Base-by-base conservation (phyloP, 2,113 vertebrate species). In the Nyctereutes procyonoides region DNA sequence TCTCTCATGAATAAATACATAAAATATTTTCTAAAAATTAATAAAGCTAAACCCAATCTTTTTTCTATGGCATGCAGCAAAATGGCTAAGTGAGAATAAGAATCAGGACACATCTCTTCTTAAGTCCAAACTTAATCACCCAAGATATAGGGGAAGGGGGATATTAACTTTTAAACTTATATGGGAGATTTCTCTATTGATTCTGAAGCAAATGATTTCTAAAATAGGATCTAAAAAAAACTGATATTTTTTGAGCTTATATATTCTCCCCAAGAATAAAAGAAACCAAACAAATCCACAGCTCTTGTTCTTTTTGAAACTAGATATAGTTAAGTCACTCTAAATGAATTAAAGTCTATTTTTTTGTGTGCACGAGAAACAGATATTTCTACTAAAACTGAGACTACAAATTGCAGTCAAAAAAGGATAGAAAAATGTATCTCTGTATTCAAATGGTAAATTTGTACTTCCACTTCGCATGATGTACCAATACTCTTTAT, bases 201-300 rank as follows among this genome's bases (percentile, higher is more conserved):
- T 28, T 38, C 19, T 89, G 20, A 94, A 96, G 55, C 83, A 91
- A 90, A 81, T 74, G 5, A 77, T 65, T 22, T 63, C 43, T 93
- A 19, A 65, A 96, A 60, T 15, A 87, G 90, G 3, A 63, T 63
- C 8, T 79, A 58, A 84, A 83, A 60, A 43, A 9, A 15, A 79
- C 43, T 56, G 22, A 48, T 77, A 12, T 83, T 92, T 88, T 73
- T 79, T 80, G 24, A 94, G 11, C 15, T 73, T 73, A 96, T 14
- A 88, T 79, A 62, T 81, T 96, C 26, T 63, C 8, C 16, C 2
- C 30, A 91, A 81, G 48, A 81, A 51, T 74, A 73, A 86, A 73
- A 86, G 85, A 48, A 10, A n/a, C 1, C 92, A 38, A 12, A 38
- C 22, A 43, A 14, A 26, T 2, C n/a, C n/a, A 26, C 22, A 76